These are phyloP conservation scores for Thecophora atra DNA, from an alignment of 2,888 invertebrate species.

Conservation along the genomic window DNA sequence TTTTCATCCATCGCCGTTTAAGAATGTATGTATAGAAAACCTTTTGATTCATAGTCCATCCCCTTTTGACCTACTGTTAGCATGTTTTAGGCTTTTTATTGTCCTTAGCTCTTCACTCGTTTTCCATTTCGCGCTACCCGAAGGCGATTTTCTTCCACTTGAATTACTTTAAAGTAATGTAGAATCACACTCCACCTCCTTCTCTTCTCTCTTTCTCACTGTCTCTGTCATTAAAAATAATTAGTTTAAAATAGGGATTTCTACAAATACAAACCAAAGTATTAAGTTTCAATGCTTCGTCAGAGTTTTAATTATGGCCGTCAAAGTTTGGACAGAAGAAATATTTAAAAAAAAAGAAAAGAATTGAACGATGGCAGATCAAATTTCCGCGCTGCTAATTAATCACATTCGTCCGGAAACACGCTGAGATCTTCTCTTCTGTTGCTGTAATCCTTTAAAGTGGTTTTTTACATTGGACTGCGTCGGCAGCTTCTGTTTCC, in stretches of 20 bases:
- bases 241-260: slow-evolving; percentile 21
- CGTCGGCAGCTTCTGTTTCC: neutral
- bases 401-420: neutral
- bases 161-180: too few relatives aligned
- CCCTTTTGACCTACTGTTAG: too few relatives aligned
- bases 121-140: too few relatives aligned
- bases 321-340: neutral
- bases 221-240: slow-evolving; percentile 29
- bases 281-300: slow-evolving; percentile 19
- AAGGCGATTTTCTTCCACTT: too few relatives aligned
- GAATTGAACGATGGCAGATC: neutral
- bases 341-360: neutral
- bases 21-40: too few relatives aligned
- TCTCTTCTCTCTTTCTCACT: too few relatives aligned
- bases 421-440: neutral
- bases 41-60: too few relatives aligned
- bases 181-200: too few relatives aligned
- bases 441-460: slow-evolving; percentile 36
- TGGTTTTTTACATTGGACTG: slow-evolving; percentile 29
- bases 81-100: too few relatives aligned
- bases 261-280: slow-evolving; percentile 10
- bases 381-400: slow-evolving; percentile 30
- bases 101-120: too few relatives aligned
- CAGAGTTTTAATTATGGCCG: slow-evolving; percentile 18
- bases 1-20: too few relatives aligned